A percentile compares a stretch with the other conserved stretches of the same genome.
These are phyloP conservation scores for Fregetta grallaria DNA, from an alignment of 2,113 vertebrate species.

Conservation along the genomic window DNA sequence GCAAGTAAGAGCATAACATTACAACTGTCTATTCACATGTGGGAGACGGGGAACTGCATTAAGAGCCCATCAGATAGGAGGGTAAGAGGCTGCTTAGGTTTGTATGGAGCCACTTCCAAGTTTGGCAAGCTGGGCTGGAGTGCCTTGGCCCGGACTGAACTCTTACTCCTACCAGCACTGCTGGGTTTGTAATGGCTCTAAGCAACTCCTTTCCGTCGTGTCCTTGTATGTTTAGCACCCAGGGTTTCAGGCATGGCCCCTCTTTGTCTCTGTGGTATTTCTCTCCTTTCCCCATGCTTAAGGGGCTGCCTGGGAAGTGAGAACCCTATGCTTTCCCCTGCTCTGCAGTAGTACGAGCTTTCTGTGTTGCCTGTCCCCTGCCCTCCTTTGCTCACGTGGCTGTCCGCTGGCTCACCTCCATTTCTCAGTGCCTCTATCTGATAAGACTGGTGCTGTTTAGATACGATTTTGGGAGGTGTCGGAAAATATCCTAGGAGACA, in stretches of 20 bases:
- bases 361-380: not conserved
- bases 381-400: not conserved
- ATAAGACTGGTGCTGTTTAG: not conserved
- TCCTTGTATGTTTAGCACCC: not conserved
- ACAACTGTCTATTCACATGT: not conserved
- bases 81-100: constrained; percentile 21
- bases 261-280: not conserved
- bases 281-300: not conserved
- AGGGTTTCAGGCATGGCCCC: not conserved
- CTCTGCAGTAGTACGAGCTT: not conserved
- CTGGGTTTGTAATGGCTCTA: not conserved
- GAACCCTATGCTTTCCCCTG: not conserved
- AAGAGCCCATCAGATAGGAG: constrained; percentile 32
- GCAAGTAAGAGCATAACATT: constrained; percentile 22
- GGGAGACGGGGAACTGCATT: not conserved
- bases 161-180: not conserved
- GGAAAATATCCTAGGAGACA: not conserved
- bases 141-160: constrained; percentile 4
- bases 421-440: not conserved
- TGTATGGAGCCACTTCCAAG: not conserved
- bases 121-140: not conserved
- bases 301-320: not conserved
- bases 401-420: constrained; percentile 6
- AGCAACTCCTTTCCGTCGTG: not conserved
- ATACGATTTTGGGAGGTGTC: not conserved